Base-by-base conservation (phyloP, 1,140 invertebrate species). In the Lordiphosa collinella region DNA sequence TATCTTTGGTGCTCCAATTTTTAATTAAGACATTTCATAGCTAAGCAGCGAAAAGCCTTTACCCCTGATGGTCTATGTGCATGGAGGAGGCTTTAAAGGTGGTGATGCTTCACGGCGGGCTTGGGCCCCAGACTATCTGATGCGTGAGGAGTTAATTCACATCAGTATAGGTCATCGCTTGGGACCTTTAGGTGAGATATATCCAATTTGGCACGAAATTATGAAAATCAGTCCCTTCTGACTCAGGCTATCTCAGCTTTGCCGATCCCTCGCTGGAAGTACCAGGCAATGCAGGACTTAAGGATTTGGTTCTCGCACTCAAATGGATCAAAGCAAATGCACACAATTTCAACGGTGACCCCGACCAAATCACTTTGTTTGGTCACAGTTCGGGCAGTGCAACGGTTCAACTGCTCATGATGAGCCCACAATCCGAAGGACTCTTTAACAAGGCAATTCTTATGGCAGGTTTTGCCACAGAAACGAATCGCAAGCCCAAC, bases 41-140 rank as follows among this genome's bases (percentile, higher is more conserved):
- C 38, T 86, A 0, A 8, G 12, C 0, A 72, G 74, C 8, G 58
- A 73, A 4, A 64, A 82, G 8, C 67, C 62, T 12, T 46, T 79
- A 18, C 92, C 94, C 0, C 92, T 95, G 0, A 91, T 95, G 88
- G 90, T 95, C 0, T 95, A 90, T 87, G 90, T 95, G 29, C 92
- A 95, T 85, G 94, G 94, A 1, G 94, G 94, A 7, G 91, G 67
- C 13, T 93, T 93, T 59, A 84, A 88, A 13, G 51, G 69, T 3
- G 92, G 92, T 1, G 91, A 90, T 16, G 89, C 64, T 5, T 54
- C 80, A 0, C 61, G 67, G 5, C 59, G 32, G 1, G 44, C 40
- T 5, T 85, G 75, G 60, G 54, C 90, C 8, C 91, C 91, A 0
- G 91, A 92, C 41, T 91, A 93, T 53, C 90, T 93, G 9, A 90